Percentiles rank a stretch among this genome's conserved stretches.
These are phyloP conservation scores for Troides aeacus DNA, from an alignment of 2,888 invertebrate species.

Conservation along the genomic window DNA sequence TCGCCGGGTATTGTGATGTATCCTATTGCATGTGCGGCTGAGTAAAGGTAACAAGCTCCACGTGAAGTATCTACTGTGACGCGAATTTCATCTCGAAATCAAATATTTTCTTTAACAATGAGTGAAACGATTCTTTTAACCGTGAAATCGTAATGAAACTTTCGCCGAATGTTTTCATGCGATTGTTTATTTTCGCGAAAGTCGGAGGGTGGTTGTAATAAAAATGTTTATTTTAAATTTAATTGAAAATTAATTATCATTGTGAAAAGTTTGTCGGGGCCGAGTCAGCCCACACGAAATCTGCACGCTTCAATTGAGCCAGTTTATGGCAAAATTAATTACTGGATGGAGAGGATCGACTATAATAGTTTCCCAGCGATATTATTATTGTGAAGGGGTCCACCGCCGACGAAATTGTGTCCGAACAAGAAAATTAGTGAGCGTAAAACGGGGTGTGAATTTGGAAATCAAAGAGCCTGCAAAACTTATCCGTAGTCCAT, in stretches of 20 bases:
- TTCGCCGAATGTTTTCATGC: constrained; percentile 11
- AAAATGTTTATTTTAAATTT: constrained; percentile 33
- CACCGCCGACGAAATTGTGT: constrained; percentile 68
- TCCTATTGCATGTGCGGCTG: constrained; percentile 64
- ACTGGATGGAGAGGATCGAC: constrained; percentile 76
- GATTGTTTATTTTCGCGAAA: constrained; percentile 21
- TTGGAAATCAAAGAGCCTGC: constrained; percentile 74
- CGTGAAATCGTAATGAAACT: constrained; percentile 10
- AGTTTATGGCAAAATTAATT: constrained; percentile 78
- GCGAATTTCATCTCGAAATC: constrained; percentile 32
- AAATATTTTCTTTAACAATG: constrained; percentile 26
- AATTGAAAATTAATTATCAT: constrained; percentile 69
- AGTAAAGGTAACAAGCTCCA: constrained; percentile 50
- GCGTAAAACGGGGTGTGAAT: constrained; percentile 79
- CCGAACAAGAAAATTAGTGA: constrained; percentile 80
- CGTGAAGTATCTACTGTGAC: constrained; percentile 36
- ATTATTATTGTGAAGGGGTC: constrained; percentile 76
- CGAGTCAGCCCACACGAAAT: constrained; percentile 71
- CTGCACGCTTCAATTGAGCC: constrained; percentile 78
- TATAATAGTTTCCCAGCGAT: constrained; percentile 77
- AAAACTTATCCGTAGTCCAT: constrained; percentile 66
- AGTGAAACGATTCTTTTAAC: background rate
- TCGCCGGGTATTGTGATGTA: constrained; percentile 61
- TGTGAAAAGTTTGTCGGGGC: constrained; percentile 53
- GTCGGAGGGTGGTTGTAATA: constrained; percentile 15